phyloP scores from a whole-genome alignment of 2,113 vertebrate genomes.

The Serinus canaria region DNA sequence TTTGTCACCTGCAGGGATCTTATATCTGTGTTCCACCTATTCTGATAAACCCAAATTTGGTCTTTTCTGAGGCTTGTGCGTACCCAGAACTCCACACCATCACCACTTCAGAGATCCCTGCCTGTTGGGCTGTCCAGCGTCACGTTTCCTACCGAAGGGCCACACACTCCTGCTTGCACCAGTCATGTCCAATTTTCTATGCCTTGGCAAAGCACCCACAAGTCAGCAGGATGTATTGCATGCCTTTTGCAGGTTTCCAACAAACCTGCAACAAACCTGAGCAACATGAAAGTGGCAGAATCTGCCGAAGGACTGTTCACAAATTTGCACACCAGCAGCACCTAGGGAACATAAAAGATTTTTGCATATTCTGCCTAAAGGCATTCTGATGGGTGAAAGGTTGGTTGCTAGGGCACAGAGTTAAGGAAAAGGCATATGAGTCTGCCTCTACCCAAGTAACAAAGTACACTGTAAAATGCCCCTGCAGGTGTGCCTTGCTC shows the following conservation, averaged over 20 bases:
- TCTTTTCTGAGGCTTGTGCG: background rate
- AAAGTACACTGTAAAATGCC: background rate
- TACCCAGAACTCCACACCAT: background rate
- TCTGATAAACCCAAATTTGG: background rate
- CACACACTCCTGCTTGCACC: accelerated
- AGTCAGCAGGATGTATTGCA: background rate
- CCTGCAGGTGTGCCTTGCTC: background rate
- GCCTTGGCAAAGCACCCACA: background rate
- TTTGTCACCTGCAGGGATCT: background rate
- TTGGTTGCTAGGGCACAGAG: background rate
- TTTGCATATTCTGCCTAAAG: background rate
- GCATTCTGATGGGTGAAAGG: background rate
- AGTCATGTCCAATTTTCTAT: background rate
- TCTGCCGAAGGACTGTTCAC: background rate
- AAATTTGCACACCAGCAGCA: background rate
- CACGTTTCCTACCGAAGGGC: accelerated
- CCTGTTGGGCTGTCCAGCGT: background rate
- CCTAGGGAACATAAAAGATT: background rate
- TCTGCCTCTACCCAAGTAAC: background rate
- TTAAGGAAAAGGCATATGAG: background rate
- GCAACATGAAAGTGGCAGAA: background rate
- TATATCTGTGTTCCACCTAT: background rate
- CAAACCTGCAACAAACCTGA: background rate
- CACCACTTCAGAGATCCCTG: background rate
- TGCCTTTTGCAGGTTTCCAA: background rate